phyloP scores from a whole-genome alignment of 2,113 vertebrate species.

The Noturus placidus region DNA sequence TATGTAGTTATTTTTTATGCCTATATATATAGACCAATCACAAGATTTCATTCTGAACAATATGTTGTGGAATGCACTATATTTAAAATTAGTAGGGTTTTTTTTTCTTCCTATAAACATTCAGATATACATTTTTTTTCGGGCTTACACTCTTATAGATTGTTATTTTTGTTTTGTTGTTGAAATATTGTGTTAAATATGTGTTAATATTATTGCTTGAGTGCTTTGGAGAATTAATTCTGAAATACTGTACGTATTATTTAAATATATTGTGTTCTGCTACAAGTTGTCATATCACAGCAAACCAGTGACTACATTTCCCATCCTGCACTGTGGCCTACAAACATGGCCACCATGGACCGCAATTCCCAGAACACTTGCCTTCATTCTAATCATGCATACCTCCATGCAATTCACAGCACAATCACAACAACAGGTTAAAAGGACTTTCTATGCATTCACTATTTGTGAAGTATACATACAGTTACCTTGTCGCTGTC shows the following conservation, averaged over 20 bases:
- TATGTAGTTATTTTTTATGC: not conserved
- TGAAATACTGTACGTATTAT: not conserved
- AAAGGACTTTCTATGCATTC: too few species aligned
- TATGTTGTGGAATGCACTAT: not conserved
- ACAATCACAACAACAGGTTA: too few species aligned
- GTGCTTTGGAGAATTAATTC: not conserved
- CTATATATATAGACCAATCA: not conserved
- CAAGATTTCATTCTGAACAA: not conserved
- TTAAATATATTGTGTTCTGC: too few species aligned
- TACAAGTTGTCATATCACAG: too few species aligned
- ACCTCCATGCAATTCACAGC: too few species aligned
- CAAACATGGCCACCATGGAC: too few species aligned
- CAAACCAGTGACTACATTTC: too few species aligned
- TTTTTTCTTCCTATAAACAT: not conserved
- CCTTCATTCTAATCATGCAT: too few species aligned
- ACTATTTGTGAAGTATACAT: too few species aligned
- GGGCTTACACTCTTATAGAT: not conserved
- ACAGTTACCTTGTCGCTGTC: too few species aligned
- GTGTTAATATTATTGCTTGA: not conserved
- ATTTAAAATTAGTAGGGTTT: not conserved
- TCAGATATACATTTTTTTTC: not conserved
- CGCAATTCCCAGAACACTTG: too few species aligned
- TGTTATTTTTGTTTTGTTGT: not conserved
- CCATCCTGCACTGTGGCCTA: too few species aligned
- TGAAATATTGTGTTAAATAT: not conserved